Evolutionary conservation across 2,888 invertebrate genomes (phyloP).

Genomic region (Odontocolon sp.): DNA sequence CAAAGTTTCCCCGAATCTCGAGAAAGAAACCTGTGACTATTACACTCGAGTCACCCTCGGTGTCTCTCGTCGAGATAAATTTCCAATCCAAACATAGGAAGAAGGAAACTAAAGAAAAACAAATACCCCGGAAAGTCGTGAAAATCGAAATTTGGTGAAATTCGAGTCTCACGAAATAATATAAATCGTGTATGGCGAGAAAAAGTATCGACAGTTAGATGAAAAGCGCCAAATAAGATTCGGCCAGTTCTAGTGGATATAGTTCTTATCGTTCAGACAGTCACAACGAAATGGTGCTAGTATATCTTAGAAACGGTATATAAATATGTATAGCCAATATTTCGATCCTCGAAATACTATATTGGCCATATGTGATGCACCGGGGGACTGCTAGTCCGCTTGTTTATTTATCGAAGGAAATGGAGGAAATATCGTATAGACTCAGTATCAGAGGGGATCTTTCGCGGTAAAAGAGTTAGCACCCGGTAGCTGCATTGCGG

Average conservation of each 20-base stretch:
- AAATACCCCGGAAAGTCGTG: neutral
- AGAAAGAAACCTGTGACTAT: neutral
- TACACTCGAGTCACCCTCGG: neutral
- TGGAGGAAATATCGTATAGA: constrained; percentile 2
- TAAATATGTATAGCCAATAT: too few species aligned
- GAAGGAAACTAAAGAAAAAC: neutral
- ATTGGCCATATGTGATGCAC: neutral
- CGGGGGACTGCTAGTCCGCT: neutral
- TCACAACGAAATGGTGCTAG: too few species aligned
- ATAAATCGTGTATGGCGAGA: constrained; percentile 1
- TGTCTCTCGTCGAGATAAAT: constrained; percentile 38
- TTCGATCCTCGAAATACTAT: neutral
- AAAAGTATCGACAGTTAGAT: constrained; percentile 12
- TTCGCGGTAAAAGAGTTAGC: constrained; percentile 24
- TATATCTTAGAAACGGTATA: neutral
- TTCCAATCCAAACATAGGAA: constrained; percentile 27
- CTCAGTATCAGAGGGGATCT: neutral
- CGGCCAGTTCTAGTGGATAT: too few species aligned
- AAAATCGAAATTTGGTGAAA: neutral
- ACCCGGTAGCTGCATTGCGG: constrained; percentile 26
- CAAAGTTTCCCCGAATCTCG: neutral
- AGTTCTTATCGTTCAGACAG: too few species aligned
- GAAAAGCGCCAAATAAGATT: too few species aligned
- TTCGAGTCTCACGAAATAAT: neutral
- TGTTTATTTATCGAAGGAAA: constrained; percentile 5